Percentiles rank a stretch among this genome's conserved stretches.
phyloP scores from a whole-genome alignment of 2,113 vertebrate genomes.

The Cacatua alba region DNA sequence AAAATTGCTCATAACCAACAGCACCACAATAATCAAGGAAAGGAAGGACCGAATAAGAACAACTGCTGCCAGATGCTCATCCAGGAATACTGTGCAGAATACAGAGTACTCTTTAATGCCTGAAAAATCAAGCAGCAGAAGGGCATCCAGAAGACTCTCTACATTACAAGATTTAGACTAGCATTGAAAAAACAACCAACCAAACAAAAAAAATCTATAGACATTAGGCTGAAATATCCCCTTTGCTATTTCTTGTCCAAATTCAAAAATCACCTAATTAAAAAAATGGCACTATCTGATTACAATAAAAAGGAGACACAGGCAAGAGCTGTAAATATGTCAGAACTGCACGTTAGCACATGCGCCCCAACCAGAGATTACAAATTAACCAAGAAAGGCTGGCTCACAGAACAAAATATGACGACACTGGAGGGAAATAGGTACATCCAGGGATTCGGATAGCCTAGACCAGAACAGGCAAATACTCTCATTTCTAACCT shows the following conservation, averaged over 20 bases:
- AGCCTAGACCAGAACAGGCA: not conserved
- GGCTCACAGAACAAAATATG: not conserved
- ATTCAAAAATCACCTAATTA: not conserved
- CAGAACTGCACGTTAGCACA: not conserved
- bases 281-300: not conserved
- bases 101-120: not conserved
- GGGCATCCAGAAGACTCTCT: not conserved
- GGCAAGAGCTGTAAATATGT: rapidly evolving
- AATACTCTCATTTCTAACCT: not conserved
- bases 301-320: not conserved
- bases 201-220: not conserved
- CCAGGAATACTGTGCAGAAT: not conserved
- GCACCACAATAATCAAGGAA: not conserved
- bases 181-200: not conserved
- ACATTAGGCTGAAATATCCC: not conserved
- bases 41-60: not conserved
- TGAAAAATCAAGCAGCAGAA: not conserved
- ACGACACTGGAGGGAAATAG: not conserved
- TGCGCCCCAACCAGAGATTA: not conserved
- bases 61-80: not conserved
- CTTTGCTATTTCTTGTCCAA: not conserved
- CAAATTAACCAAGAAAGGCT: not conserved
- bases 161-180: not conserved
- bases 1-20: not conserved
- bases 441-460: not conserved